Evolutionary conservation across 1,140 invertebrate species (phyloP), one percentile per base, ranked within the genome.

Genomic region (Cephus cinctus): DNA sequence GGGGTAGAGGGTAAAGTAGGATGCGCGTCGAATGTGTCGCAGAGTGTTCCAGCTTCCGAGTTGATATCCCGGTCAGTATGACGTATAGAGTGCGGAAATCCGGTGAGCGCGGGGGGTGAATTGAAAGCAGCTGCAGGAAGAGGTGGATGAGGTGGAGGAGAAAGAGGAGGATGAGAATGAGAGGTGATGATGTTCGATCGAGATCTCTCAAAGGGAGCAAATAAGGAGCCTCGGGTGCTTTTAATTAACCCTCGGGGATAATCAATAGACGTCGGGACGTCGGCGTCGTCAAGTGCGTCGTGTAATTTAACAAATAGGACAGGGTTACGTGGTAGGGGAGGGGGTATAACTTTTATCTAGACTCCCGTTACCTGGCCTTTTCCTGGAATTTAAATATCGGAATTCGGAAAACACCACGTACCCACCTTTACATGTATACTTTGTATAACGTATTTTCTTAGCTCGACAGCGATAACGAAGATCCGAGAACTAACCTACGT

Each of bases 31-130:
- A 56, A 41, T 53, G 43, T 56, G 50, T 50, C 47, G 53, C 45
- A 52, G 38, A 53, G 48, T 42, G 44, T 40, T 38, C 39, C 16
- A 12, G 25, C 31, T n/a, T n/a, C n/a, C n/a, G 47, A 55, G 55
- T 63, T 57, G 60, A 63, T 63, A 59, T 63, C 50, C 50, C 57
- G 52, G 57, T 63, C 55, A 57, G 54, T 50, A 46, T 57, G 56
- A 56, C 54, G 57, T 51, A 6, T 6, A 6, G 25, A 27, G 25
- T 6, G n/a, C 25, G 25, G 25, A 27, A n/a, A n/a, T 27, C 25
- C 25, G 6, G 25, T 6, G 25, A 27, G 6, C 25, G 25, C n/a
- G 6, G 6, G 6, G 25, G 25, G 6, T 6, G 25, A 6, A 27
- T 27, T n/a, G 25, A 27, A n/a, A 6, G 25, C 25, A 6, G 18